Conservation (phyloP, 2,797 vertebrate genomes). For the Brachymystax lenok region DNA sequence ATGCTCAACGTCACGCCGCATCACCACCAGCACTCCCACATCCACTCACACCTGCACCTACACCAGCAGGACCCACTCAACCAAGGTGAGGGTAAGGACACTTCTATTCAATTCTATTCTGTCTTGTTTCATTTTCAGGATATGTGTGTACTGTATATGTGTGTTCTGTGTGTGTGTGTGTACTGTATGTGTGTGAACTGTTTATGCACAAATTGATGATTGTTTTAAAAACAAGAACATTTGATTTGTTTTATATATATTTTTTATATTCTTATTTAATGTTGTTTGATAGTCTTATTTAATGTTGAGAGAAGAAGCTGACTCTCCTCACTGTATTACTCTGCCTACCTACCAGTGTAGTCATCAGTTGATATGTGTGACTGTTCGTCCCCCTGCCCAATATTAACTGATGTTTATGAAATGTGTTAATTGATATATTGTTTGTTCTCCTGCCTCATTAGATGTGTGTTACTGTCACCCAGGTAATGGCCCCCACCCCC, state of each 20-base stretch:
- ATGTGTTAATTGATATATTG: slow-evolving; percentile 1
- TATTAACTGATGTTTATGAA: neutral
- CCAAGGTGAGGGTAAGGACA: slow-evolving; percentile 82
- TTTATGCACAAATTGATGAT: too few relatives aligned
- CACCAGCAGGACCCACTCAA: slow-evolving; percentile 97
- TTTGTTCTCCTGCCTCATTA: neutral
- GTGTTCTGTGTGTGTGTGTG: neutral
- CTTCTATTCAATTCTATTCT: neutral
- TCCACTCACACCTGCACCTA: slow-evolving; percentile 98
- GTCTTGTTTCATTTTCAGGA: neutral
- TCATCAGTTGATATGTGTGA: neutral
- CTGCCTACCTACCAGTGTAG: neutral
- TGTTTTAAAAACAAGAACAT: too few relatives aligned
- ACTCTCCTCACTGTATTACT: neutral
- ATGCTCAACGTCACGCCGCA: slow-evolving; percentile 99
- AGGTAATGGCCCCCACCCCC: slow-evolving; percentile 87
- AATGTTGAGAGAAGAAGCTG: too few relatives aligned
- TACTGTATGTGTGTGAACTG: too few relatives aligned
- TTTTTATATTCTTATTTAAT: neutral
- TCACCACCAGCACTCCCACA: slow-evolving; percentile 98
- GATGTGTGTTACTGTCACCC: slow-evolving; percentile 15
- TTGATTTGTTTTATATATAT: neutral
- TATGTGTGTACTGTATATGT: too few relatives aligned
- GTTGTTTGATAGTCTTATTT: too few relatives aligned
- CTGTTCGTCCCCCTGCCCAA: neutral